Base-by-base conservation (phyloP, 2,888 invertebrate genomes). In the Chouioia cunea region DNA sequence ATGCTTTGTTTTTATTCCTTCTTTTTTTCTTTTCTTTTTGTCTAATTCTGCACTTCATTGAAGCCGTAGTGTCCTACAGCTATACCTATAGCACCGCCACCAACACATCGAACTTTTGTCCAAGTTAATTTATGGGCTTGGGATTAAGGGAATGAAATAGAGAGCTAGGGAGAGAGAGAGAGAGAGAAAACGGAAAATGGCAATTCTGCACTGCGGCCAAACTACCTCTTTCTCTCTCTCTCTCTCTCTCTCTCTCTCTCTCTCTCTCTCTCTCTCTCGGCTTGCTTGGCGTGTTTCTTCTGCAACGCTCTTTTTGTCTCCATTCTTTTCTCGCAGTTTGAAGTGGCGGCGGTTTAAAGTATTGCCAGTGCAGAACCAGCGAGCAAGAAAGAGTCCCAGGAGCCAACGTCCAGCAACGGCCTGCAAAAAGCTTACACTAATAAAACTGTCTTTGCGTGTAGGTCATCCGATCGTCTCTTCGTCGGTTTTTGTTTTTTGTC, bases 41-140 rank as follows among this genome's bases (percentile, higher is more conserved):
- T 6, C 63, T 58, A 59, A 66, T 66, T 66, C 67, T 64, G 53
- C 36, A 64, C 52, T 64, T 63, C 67, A 67, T 67, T 65, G 64
- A 64, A 71, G 67, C 20, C n/a, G 22, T 60, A 47, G 22, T n/a
- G n/a, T 36, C 16, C 27, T 16, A 14, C 53, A 15, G 44, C 36
- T 23, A 44, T 50, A 14, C n/a, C n/a, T 18, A 18, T n/a, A 2
- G 44, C 53, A 16, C 59, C 48, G 54, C 4, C 12, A 76, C 76
- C 73, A 78, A 79, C 79, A 80, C 80, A 82, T 81, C 78, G 81
- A 81, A 80, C 79, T 81, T 83, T 77, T 78, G 79, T 78, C 77
- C 76, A 53, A 73, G 73, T 73, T 81, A 81, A 81, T 82, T 82
- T 82, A 82, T 79, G 77, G 79, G 76, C 72, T 71, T 76, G 81